Base-by-base conservation (phyloP, 1,140 invertebrate genomes). In the Drosophila neocordata region DNA sequence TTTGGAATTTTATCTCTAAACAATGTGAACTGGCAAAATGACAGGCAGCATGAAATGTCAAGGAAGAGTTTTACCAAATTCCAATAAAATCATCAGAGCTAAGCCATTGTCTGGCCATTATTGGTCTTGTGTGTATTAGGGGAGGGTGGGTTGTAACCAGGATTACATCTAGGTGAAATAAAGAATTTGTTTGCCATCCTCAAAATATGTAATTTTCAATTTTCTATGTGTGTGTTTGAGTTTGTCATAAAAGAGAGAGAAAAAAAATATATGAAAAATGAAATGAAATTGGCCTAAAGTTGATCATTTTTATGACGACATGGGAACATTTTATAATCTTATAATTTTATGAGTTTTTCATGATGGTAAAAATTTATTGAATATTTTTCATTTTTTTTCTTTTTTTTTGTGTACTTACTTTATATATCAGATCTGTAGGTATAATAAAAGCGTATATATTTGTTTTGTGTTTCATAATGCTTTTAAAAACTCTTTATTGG, bases 401-500 rank as follows among this genome's bases (percentile, higher is more conserved):
- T 1, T 48, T 7, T 2, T 8, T 8, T 31, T 31, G 27, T 31
- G 48, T 20, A 57, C 52, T 56, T 57, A 65, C 52, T 44, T 44
- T 1, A 27, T 31, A 31, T 24, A 24, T 24, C 22, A 24, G n/a
- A n/a, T 24, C 22, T 24, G n/a, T n/a, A n/a, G n/a, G n/a, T n/a
- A n/a, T n/a, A n/a, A n/a, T n/a, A n/a, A n/a, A n/a, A n/a, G n/a
- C n/a, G n/a, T n/a, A n/a, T n/a, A n/a, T n/a, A n/a, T n/a, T n/a
- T n/a, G n/a, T 53, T 1, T 18, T 48, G 34, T 41, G 20, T 76
- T 69, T 77, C 66, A 65, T 77, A 70, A 77, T 85, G 66, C 70
- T 71, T 78, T 87, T 82, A 75, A 87, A 87, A 87, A 78, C 83
- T 78, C 57, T 87, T 85, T 87, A 87, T 87, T 82, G 66, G 67